Conservation (phyloP, 1,140 invertebrate genomes). For the Ephestia elutella region DNA sequence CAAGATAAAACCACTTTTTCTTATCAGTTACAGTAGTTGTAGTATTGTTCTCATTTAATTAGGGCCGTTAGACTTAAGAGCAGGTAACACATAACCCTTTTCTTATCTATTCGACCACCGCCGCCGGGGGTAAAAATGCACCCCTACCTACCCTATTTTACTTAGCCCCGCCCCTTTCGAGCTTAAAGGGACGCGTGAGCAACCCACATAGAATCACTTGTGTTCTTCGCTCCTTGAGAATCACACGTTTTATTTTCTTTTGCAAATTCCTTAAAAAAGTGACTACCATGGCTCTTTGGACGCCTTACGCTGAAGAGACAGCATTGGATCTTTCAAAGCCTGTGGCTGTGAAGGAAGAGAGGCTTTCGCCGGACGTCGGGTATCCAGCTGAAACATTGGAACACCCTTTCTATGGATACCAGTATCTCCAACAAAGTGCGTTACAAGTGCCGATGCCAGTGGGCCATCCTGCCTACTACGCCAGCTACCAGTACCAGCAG, state of each 20-base stretch:
- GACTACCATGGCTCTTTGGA: conserved; percentile 33
- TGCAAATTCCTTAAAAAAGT: not conserved
- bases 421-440: conserved; percentile 8
- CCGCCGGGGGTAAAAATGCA: too few relatives aligned
- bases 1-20: too few relatives aligned
- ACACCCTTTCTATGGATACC: conserved; percentile 23
- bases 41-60: too few relatives aligned
- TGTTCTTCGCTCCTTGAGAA: too few relatives aligned
- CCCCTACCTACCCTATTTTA: too few relatives aligned
- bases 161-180: too few relatives aligned
- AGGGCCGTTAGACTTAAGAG: too few relatives aligned
- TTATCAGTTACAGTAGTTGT: too few relatives aligned
- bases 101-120: too few relatives aligned
- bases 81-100: too few relatives aligned
- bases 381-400: conserved; percentile 30
- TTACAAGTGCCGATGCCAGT: not conserved
- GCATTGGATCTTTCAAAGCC: conserved; percentile 37
- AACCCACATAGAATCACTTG: too few relatives aligned
- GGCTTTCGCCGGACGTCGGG: conserved; percentile 24
- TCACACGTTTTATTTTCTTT: not conserved
- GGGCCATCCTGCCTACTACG: not conserved
- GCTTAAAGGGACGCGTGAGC: too few relatives aligned
- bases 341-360: conserved; percentile 17
- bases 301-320: conserved; percentile 39
- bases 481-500: not conserved